Evolutionary conservation across 2,888 invertebrate genomes (phyloP), one percentile per base, ranked within the genome.

Genomic region (Tiliacea citrago): DNA sequence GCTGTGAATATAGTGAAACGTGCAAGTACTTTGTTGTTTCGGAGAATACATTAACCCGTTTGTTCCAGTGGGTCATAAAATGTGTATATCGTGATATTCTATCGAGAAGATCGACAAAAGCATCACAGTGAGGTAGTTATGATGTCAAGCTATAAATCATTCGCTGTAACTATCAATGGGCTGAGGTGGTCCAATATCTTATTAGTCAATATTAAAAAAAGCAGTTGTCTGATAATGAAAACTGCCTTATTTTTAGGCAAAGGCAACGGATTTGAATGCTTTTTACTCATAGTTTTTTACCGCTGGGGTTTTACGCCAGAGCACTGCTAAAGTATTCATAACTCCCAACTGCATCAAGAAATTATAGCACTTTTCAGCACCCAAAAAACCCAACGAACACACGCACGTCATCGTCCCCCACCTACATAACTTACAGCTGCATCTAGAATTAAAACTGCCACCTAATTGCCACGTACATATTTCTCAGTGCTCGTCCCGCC

Each of bases 381-480:
- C 7, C 39, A 4, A 39, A 63, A 63, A 49, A 2, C 51, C 21
- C 9, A 10, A n/a, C n/a, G 13, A 9, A 29, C 60, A 29, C 60
- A 53, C 29, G 13, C 21, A 10, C 55, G 16, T 53, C 55, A 51
- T 13, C 18, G 45, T 51, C 16, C 29, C 16, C 24, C 39, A 60
- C 47, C 18, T 21, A 67, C 57, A 42, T 69, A 75, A 82, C 72
- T 68, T 69, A 77, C 63, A 57, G 55, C 16, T 12, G 39, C 51
- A 66, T 71, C 73, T 82, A 81, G 81, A 77, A 82, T 85, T 78
- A 85, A 83, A 86, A 82, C 81, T 73, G 70, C 76, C 79, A 69
- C 60, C 79, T 86, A 86, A 86, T 86, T 86, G 82, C 81, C 75
- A 65, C 75, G 68, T 63, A 79, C 77, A 86, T 85, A 85, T 85